Evolutionary conservation across 1,140 invertebrate genomes (phyloP), one percentile per base, ranked within the genome.

Genomic region (Drosophila arizonae): DNA sequence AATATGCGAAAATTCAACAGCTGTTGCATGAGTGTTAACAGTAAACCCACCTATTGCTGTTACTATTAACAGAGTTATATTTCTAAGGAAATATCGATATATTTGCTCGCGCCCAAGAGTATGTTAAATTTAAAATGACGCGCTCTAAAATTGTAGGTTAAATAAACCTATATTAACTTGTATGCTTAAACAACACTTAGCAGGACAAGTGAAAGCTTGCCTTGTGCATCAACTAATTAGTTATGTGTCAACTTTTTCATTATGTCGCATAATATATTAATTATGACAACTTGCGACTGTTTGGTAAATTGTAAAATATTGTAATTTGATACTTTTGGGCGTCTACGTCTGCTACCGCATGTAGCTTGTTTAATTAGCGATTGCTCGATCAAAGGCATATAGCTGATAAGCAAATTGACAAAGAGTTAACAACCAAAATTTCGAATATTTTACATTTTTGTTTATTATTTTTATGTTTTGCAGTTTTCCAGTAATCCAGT

Each of bases 341-440:
- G 62, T 4, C 17, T 43, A 6, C 26, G 62, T 6, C 28, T 43
- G 81, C 81, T 79, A 76, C 84, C 79, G 76, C 85, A 89, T 89
- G 84, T 26, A 80, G 79, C 55, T 89, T 88, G 77, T 73, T 87
- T 84, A 89, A 84, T 82, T 88, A 73, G 63, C 62, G 63, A 67
- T 61, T 54, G 30, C 36, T 10, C 26, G 73, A 72, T 79, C 67
- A 78, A 67, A 62, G 48, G 56, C 51, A 30, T 65, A 39, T 66
- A 63, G 51, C 15, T 75, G 84, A 87, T 87, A 88, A 82, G 84
- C 85, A 84, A 88, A 88, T 84, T 88, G 73, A 64, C 52, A 57
- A 46, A n/a, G 10, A 39, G 13, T 39, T 39, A 3, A 45, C n/a
- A 17, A 17, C 6, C 15, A 76, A 72, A 72, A 81, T 73, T 36